Percentiles rank a stretch among this genome's conserved stretches.
phyloP scores from a whole-genome alignment of 2,888 invertebrate genomes.

The Flexamia atlantica region DNA sequence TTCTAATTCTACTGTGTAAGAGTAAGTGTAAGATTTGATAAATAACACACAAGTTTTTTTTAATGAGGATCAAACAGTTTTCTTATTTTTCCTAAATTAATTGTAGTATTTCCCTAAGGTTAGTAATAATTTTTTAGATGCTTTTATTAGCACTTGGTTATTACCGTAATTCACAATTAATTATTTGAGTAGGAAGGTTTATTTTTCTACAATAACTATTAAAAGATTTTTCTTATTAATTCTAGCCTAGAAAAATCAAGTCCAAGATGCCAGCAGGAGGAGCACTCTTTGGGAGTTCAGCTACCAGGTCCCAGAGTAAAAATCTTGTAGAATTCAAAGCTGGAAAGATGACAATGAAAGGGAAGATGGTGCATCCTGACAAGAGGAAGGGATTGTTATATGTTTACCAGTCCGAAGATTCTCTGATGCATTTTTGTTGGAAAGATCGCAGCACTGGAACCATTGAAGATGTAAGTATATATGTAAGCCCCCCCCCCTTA shows the following conservation, averaged over 20 bases:
- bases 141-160: too few species aligned
- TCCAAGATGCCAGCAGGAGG: conserved; percentile 80
- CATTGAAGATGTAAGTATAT: conserved; percentile 92
- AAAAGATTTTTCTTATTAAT: not conserved
- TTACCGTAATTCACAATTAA: too few species aligned
- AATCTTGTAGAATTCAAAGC: conserved; percentile 97
- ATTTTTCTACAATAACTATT: too few species aligned
- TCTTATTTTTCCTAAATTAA: too few species aligned
- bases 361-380: conserved; percentile 96
- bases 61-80: too few species aligned
- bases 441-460: conserved; percentile 96
- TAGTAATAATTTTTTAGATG: too few species aligned
- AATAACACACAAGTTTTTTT: too few species aligned
- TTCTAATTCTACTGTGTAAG: too few species aligned
- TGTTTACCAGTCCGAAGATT: conserved; percentile 97
- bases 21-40: too few species aligned
- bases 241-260: not conserved
- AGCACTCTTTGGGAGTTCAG: conserved; percentile 86
- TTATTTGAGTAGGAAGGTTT: too few species aligned
- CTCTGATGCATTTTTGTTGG: conserved; percentile 99
- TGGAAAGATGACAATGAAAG: conserved; percentile 96
- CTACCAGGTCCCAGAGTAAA: conserved; percentile 88
- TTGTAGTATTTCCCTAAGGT: too few species aligned
- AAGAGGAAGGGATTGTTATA: conserved; percentile 96
- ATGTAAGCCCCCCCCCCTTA: too few species aligned